Evolutionary conservation across 2,888 invertebrate species (phyloP).

Genomic region (Eumerus sabulonum): DNA sequence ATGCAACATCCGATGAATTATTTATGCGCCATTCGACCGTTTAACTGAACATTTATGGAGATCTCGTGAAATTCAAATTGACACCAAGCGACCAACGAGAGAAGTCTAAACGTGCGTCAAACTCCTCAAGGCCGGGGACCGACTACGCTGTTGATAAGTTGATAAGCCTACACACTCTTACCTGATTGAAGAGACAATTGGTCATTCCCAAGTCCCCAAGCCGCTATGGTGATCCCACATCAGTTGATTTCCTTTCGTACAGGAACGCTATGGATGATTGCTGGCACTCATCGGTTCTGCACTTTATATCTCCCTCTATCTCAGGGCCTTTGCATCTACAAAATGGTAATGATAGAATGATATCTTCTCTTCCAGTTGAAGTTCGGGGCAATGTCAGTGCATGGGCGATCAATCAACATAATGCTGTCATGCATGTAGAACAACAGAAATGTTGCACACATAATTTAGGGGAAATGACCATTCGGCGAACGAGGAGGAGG

Average conservation of each 20-base stretch:
- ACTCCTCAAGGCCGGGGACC: conserved; percentile 52
- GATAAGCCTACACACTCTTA: conserved; percentile 56
- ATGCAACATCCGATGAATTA: conserved; percentile 53
- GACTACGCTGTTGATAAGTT: conserved; percentile 56
- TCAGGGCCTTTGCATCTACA: too few relatives aligned
- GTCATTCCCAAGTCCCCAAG: not conserved
- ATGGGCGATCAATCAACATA: conserved; percentile 65
- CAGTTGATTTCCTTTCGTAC: conserved; percentile 39
- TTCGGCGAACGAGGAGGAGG: conserved; percentile 47
- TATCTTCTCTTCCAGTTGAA: conserved; percentile 27
- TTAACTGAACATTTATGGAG: conserved; percentile 65
- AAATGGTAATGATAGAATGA: conserved; percentile 43
- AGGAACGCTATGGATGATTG: conserved; percentile 1
- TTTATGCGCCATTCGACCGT: conserved; percentile 62
- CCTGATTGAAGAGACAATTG: conserved; percentile 9
- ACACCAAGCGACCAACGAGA: conserved; percentile 33
- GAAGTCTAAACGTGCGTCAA: conserved; percentile 56
- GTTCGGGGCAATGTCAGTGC: conserved; percentile 50
- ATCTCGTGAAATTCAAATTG: conserved; percentile 57
- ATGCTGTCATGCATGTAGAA: conserved; percentile 69
- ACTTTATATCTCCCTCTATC: conserved; percentile 10
- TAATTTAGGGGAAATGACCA: conserved; percentile 68
- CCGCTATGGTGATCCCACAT: conserved; percentile 24
- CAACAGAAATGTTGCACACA: conserved; percentile 67
- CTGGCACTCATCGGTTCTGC: too few relatives aligned